phyloP scores from a whole-genome alignment of 2,113 vertebrate species.

The Rhinolophus sinicus region DNA sequence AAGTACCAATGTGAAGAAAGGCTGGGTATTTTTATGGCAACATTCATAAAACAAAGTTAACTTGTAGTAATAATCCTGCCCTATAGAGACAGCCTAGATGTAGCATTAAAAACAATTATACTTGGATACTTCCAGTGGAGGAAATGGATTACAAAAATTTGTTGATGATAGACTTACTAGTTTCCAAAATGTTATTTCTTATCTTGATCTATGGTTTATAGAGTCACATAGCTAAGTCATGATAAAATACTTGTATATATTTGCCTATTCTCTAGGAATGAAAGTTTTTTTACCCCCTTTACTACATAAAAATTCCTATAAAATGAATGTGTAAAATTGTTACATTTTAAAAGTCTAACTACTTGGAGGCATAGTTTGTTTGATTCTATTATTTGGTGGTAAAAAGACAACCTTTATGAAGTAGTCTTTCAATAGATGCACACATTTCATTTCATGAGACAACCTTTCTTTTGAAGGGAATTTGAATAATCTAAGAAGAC shows the following conservation, averaged over 20 bases:
- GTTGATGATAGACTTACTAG: background rate
- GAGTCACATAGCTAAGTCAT: background rate
- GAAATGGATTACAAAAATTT: slow-evolving; percentile 34
- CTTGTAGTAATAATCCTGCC: background rate
- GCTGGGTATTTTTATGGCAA: background rate
- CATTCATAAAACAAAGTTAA: background rate
- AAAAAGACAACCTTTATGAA: slow-evolving; percentile 72
- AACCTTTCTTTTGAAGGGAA: slow-evolving; percentile 61
- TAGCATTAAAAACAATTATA: background rate
- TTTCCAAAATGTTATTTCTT: slow-evolving; percentile 62
- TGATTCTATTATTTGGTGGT: slow-evolving; percentile 49
- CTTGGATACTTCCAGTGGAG: background rate
- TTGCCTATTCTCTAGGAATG: slow-evolving; percentile 30
- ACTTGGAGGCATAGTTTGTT: slow-evolving; percentile 38
- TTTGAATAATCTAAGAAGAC: slow-evolving; percentile 69
- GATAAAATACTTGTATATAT: slow-evolving; percentile 47
- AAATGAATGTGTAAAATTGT: slow-evolving; percentile 60
- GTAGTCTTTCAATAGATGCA: slow-evolving; percentile 50
- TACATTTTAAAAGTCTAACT: slow-evolving; percentile 69
- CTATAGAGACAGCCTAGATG: background rate
- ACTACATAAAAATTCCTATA: slow-evolving; percentile 38
- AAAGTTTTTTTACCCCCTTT: background rate
- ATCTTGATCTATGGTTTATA: slow-evolving; percentile 60
- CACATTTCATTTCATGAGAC: slow-evolving; percentile 63
- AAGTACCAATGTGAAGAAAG: background rate